A percentile compares a stretch with the other conserved stretches of the same genome.
phyloP scores from a whole-genome alignment of 2,797 vertebrate species.

The Peromyscus attwateri region DNA sequence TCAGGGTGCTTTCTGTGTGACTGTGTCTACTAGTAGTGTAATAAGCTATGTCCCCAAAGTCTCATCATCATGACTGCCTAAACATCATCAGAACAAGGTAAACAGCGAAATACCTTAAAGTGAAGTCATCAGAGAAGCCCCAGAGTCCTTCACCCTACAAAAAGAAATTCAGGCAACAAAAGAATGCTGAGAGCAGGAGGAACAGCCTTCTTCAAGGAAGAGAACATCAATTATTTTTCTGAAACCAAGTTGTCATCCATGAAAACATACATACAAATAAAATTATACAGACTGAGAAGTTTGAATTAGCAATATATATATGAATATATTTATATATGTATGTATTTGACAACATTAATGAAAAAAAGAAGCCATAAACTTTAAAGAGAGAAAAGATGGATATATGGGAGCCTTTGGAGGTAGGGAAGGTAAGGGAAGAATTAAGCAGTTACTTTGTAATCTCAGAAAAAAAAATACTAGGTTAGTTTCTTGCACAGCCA shows the following conservation, averaged over 20 bases:
- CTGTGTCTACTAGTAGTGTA: background rate
- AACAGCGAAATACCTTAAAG: background rate
- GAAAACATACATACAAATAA: background rate
- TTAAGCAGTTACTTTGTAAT: background rate
- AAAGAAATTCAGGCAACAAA: no score
- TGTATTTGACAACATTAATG: background rate
- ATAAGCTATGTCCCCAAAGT: no score
- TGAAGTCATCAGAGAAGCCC: background rate
- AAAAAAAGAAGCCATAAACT: no score
- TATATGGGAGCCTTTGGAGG: no score
- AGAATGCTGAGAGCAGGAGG: no score
- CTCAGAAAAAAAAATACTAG: background rate
- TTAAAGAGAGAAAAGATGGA: background rate
- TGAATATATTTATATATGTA: background rate
- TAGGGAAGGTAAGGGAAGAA: background rate
- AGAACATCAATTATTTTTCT: background rate
- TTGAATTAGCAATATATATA: no score
- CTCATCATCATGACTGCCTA: background rate
- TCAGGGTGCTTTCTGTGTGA: background rate
- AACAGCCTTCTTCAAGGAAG: background rate
- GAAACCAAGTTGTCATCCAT: background rate
- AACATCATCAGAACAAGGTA: background rate
- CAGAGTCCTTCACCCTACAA: background rate
- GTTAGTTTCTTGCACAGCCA: background rate
- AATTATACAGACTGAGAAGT: background rate